Evolutionary conservation across 2,888 invertebrate species (phyloP), one percentile per base, ranked within the genome.

Genomic region (Dryobota labecula): DNA sequence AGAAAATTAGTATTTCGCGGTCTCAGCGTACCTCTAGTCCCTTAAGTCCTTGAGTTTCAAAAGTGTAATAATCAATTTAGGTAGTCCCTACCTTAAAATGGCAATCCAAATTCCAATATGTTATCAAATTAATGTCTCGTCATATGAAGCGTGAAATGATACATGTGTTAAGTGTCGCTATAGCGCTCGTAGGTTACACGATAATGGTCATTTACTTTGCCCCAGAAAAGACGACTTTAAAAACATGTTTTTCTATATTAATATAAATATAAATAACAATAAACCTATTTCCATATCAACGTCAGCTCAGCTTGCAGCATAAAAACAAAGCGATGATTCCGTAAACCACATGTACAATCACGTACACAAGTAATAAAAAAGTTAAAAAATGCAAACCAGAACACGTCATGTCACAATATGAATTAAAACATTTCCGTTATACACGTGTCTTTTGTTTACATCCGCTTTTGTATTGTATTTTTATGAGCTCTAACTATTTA

Each of bases 361-460:
- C 77, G 58, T 61, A n/a, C 51, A 64, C 11, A 68, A 61, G 64
- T 60, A 62, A 72, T 69, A 66, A 79, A 63, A n/a, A 1, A 54
- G 45, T 69, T 58, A 69, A 54, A 57, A 70, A 57, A 67, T 68
- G 24, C 51, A 49, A 51, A 70, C 65, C 49, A 54, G 82, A 53
- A 78, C 79, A 68, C 58, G 57, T 71, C 43, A 51, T 62, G 68
- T 58, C 76, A 71, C 54, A 66, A 66, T 62, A 58, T 68, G 24
- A 73, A 70, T 72, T 61, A 70, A 70, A 74, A 60, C 60, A 71
- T 72, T 60, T 67, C 41, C 27, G 58, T 30, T 51, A 57, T 69
- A 36, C 45, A 58, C 45, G 62, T 54, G 38, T 66, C 57, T 54
- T 70, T 68, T 69, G 60, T 73, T 79, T 70, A 67, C 53, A 64